Evolutionary conservation across 2,888 invertebrate species (phyloP).

Genomic region (Ormyrus nitidulus): DNA sequence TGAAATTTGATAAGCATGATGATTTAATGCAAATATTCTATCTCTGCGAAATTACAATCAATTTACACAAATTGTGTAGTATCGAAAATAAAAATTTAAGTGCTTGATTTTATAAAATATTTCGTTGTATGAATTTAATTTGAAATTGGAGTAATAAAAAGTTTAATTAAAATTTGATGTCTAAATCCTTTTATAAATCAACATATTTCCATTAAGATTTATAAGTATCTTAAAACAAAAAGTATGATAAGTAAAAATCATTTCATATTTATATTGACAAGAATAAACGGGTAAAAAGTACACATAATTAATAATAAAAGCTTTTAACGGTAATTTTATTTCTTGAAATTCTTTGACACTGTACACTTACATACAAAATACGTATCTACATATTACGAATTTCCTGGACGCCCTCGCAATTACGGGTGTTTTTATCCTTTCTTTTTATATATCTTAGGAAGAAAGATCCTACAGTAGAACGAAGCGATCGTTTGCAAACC

Average conservation of each 20-base stretch:
- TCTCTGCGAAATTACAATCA: no score
- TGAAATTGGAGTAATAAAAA: no score
- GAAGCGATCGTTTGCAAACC: background rate
- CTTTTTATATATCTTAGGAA: conserved; percentile 11
- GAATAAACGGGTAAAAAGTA: conserved; percentile 1
- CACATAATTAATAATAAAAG: conserved; percentile 41
- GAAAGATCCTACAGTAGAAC: conserved; percentile 16
- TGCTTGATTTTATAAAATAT: no score
- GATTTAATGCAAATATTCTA: no score
- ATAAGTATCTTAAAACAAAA: background rate
- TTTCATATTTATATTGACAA: background rate
- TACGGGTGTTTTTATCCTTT: conserved; percentile 15
- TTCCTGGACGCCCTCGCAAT: conserved; percentile 28
- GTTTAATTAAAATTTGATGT: no score
- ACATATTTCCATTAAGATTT: no score
- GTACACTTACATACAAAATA: conserved; percentile 54
- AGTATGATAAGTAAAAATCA: background rate
- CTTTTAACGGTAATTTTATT: conserved; percentile 49
- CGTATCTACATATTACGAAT: conserved; percentile 49
- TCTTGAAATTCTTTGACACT: conserved; percentile 41
- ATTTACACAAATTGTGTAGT: no score
- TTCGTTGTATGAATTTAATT: no score
- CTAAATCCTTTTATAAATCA: no score
- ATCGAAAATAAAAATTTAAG: no score
- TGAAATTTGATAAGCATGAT: no score